A percentile compares a stretch with the other conserved stretches of the same genome.
These are phyloP conservation scores for Apogon hyalosoma DNA, from an alignment of 2,797 vertebrate species.

Conservation along the genomic window DNA sequence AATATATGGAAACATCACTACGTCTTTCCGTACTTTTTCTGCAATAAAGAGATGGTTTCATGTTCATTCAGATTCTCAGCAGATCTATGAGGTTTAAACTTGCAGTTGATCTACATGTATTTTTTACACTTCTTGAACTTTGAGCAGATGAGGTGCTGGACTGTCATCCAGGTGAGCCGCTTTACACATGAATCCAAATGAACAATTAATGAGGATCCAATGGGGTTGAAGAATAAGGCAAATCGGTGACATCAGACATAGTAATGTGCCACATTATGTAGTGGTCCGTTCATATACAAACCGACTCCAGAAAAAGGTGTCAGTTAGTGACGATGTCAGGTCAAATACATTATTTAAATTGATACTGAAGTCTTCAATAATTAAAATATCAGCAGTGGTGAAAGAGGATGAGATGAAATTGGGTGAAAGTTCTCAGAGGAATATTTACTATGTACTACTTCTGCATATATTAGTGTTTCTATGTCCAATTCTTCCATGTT, in stretches of 20 bases:
- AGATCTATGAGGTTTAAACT: too few relatives aligned
- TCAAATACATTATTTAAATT: constrained; percentile 3
- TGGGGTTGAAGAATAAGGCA: neutral
- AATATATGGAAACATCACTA: too few relatives aligned
- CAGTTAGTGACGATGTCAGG: neutral
- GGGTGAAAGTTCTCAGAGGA: neutral
- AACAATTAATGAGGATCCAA: constrained; percentile 1
- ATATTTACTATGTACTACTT: too few relatives aligned
- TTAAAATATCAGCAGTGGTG: constrained; percentile 1
- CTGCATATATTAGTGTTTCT: too few relatives aligned
- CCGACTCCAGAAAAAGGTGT: constrained; percentile 1
- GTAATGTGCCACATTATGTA: constrained; percentile 4
- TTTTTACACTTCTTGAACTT: too few relatives aligned
- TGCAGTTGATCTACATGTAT: too few relatives aligned
- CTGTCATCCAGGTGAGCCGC: neutral
- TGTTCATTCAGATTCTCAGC: too few relatives aligned
- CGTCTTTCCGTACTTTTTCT: too few relatives aligned
- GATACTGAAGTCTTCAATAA: constrained; percentile 5
- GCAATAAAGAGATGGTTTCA: too few relatives aligned
- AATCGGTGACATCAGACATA: neutral
- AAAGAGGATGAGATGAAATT: neutral
- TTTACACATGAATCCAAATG: neutral
- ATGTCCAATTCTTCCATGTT: too few relatives aligned
- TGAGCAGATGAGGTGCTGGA: too few relatives aligned
- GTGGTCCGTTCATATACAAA: neutral